Evolutionary conservation across 1,140 invertebrate species (phyloP).

Genomic region (Whitmania pigra): DNA sequence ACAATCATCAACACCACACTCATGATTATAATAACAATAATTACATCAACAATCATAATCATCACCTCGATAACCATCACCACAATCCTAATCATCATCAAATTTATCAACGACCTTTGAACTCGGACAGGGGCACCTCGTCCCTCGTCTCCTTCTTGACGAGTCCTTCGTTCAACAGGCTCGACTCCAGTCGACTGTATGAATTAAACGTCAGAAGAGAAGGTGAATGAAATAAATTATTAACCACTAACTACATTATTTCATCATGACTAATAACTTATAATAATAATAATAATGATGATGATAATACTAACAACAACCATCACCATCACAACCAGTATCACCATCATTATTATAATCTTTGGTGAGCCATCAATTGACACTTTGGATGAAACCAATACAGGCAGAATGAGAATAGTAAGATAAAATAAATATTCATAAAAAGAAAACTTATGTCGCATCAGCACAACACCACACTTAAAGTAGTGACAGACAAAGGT

Average conservation of each 20-base stretch:
- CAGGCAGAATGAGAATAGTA: neutral
- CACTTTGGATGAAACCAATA: too few relatives aligned
- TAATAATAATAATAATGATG: too few relatives aligned
- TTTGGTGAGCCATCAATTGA: too few relatives aligned
- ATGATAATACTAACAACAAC: too few relatives aligned
- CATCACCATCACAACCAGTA: too few relatives aligned
- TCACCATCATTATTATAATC: too few relatives aligned
- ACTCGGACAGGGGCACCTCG: conserved; percentile 30
- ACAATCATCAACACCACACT: neutral
- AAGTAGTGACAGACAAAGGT: neutral
- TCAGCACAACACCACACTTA: neutral
- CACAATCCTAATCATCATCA: neutral
- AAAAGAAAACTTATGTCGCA: neutral
- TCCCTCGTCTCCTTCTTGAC: conserved; percentile 30
- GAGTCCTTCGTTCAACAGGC: conserved; percentile 30
- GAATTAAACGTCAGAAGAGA: too few relatives aligned
- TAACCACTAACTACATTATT: too few relatives aligned
- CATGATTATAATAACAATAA: too few relatives aligned
- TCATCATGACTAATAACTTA: too few relatives aligned
- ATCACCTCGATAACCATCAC: neutral
- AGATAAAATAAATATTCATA: neutral
- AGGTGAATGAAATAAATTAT: too few relatives aligned
- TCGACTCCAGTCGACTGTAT: conserved; percentile 16
- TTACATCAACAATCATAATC: neutral
- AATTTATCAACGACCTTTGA: conserved; percentile 26